Percentiles rank a stretch among this genome's conserved stretches.
Evolutionary conservation across 2,113 vertebrate species (phyloP).

Genomic region (Gavialis gangeticus): DNA sequence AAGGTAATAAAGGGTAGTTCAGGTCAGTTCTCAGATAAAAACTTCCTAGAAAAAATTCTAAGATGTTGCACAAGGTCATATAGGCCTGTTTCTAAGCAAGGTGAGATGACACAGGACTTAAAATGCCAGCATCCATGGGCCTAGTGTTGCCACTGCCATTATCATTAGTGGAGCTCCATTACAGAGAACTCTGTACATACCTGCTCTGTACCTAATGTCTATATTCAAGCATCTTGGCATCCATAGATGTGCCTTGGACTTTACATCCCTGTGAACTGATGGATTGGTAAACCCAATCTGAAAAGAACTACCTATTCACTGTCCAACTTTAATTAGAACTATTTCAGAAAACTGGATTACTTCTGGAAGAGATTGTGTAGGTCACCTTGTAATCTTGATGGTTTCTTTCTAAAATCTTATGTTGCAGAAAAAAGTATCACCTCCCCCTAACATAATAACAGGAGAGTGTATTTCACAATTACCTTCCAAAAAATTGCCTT

Average conservation of each 20-base stretch:
- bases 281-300: too few relatives aligned
- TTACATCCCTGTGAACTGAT: too few relatives aligned
- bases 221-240: neutral
- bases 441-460: neutral
- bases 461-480: neutral
- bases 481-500: neutral
- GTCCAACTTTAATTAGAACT: neutral
- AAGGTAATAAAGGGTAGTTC: neutral
- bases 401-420: neutral
- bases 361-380: neutral
- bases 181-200: neutral
- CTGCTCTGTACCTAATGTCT: neutral
- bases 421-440: neutral
- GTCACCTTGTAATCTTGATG: neutral
- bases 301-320: too few relatives aligned
- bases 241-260: neutral
- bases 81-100: neutral
- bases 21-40: neutral
- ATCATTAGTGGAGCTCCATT: neutral
- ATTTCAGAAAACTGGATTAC: neutral
- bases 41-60: neutral
- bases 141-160: neutral
- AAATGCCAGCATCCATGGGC: fast-evolving
- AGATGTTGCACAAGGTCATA: neutral
- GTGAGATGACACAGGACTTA: neutral